phyloP scores from a whole-genome alignment of 1,140 invertebrate species.

The Zaprionus inermis region DNA sequence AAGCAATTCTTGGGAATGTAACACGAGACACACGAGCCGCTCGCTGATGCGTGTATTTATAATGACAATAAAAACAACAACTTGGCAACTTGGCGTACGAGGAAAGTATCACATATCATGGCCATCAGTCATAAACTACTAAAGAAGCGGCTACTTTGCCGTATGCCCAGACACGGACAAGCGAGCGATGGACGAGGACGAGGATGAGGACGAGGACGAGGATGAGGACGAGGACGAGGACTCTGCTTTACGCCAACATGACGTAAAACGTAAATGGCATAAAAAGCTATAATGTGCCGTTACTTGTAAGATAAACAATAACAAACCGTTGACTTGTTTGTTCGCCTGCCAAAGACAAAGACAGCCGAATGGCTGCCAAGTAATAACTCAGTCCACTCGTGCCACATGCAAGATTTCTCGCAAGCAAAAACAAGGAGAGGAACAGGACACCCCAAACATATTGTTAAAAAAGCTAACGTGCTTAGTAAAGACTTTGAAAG shows the following conservation, averaged over 20 bases:
- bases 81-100: constrained; percentile 47
- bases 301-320: constrained; percentile 76
- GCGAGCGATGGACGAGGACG: no score
- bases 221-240: not conserved
- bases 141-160: constrained; percentile 37
- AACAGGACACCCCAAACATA: no score
- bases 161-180: constrained; percentile 26
- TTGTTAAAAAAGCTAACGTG: constrained; percentile 24
- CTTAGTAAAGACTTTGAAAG: not conserved
- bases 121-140: constrained; percentile 77
- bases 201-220: no score
- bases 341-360: constrained; percentile 52
- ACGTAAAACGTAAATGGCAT: constrained; percentile 77
- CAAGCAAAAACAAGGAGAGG: not conserved
- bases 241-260: constrained; percentile 58
- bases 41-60: constrained; percentile 51
- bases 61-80: constrained; percentile 57
- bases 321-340: constrained; percentile 56
- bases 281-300: constrained; percentile 77
- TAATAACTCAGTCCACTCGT: constrained; percentile 57
- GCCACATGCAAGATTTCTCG: constrained; percentile 60
- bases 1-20: constrained; percentile 11
- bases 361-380: constrained; percentile 30
- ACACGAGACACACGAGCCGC: constrained; percentile 28
- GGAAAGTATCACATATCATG: constrained; percentile 67